phyloP scores from a whole-genome alignment of 2,113 vertebrate genomes.

The Petrocephalus zakoni region DNA sequence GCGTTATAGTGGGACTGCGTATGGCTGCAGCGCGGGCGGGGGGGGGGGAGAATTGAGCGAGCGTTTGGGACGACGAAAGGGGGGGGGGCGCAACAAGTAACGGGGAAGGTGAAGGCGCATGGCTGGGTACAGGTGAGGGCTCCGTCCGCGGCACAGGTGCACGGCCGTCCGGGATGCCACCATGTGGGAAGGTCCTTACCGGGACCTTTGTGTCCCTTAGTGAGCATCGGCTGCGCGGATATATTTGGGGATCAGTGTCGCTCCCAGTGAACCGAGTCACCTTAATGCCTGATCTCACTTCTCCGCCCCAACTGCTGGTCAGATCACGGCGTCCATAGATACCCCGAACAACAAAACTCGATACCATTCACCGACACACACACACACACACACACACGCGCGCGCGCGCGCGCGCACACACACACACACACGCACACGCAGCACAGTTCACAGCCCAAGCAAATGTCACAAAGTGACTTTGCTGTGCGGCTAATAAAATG shows the following conservation, averaged over 20 bases:
- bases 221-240: not conserved
- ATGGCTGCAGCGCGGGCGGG: constrained; percentile 25
- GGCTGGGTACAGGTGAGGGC: constrained; percentile 18
- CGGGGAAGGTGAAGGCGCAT: constrained; percentile 21
- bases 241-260: not conserved
- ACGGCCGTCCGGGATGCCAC: constrained; percentile 9
- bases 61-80: constrained; percentile 17
- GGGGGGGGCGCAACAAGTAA: constrained; percentile 25
- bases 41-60: constrained; percentile 16
- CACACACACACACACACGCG: constrained; percentile 17
- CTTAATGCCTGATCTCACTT: constrained; percentile 7
- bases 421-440: constrained; percentile 13
- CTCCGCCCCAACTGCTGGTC: not conserved
- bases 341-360: constrained; percentile 11
- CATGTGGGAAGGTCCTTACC: not conserved
- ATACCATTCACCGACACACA: not conserved
- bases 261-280: constrained; percentile 15
- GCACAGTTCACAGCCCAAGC: not conserved
- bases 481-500: constrained; percentile 18
- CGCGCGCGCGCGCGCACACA: constrained; percentile 9
- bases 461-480: not conserved
- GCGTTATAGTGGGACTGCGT: constrained; percentile 44
- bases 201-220: not conserved
- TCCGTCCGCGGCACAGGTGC: constrained; percentile 14
- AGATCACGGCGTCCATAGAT: constrained; percentile 19